phyloP scores from a whole-genome alignment of 92 coral and sea anemone species.

The Diadumene lineata region DNA sequence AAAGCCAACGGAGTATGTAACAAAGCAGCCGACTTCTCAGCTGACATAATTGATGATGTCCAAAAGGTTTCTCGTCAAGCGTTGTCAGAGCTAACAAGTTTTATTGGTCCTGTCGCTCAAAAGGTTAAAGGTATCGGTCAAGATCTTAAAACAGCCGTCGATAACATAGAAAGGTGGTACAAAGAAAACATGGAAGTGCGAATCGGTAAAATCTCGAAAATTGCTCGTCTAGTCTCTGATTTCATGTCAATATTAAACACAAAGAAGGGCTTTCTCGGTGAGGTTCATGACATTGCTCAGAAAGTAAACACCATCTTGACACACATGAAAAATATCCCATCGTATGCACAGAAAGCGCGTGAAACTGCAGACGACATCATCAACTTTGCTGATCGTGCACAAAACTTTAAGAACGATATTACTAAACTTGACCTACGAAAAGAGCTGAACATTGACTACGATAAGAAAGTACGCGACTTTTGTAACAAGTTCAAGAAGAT shows the following conservation, averaged over 20 bases:
- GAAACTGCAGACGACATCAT: constrained; percentile 58
- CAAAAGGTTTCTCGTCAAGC: constrained; percentile 65
- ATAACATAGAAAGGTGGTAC: constrained; percentile 67
- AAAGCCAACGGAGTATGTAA: constrained; percentile 58
- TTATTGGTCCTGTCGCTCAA: constrained; percentile 51
- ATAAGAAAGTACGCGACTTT: constrained; percentile 37
- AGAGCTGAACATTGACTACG: constrained; percentile 50
- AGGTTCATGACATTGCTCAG: constrained; percentile 44
- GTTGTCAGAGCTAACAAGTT: constrained; percentile 39
- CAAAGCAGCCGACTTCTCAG: constrained; percentile 59
- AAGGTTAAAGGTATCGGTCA: constrained; percentile 38
- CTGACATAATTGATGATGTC: constrained; percentile 59
- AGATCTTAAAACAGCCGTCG: constrained; percentile 46
- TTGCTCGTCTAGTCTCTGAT: constrained; percentile 54
- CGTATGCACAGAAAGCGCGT: constrained; percentile 60
- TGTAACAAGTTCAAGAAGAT: constrained; percentile 62
- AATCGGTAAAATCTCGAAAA: constrained; percentile 55
- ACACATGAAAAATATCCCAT: constrained; percentile 58
- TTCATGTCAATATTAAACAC: constrained; percentile 59
- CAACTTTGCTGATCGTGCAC: constrained; percentile 56
- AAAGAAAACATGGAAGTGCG: constrained; percentile 52
- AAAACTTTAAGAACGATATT: constrained; percentile 39
- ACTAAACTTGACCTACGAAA: constrained; percentile 54
- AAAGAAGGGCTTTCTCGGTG: constrained; percentile 53
- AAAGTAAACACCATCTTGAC: constrained; percentile 38